phyloP scores from a whole-genome alignment of 2,113 vertebrate genomes.

The Calyptomena viridis region DNA sequence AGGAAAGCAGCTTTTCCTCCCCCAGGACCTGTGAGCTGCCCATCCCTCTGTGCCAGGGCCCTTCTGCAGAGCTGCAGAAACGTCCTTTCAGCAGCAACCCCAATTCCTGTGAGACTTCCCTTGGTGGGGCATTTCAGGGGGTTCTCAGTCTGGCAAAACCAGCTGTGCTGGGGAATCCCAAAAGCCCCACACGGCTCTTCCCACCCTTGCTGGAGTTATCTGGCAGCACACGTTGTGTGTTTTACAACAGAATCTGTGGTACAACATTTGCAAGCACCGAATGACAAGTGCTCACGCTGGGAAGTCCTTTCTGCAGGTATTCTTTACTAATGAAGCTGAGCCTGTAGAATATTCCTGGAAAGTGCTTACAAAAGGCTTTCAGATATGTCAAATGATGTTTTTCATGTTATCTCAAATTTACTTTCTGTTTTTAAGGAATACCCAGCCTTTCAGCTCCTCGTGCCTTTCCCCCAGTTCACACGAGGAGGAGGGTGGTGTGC shows the following conservation, averaged over 20 bases:
- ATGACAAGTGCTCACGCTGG: neutral
- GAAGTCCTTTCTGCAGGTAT: neutral
- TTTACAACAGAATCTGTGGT: neutral
- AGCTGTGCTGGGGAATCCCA: neutral
- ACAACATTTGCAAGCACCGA: neutral
- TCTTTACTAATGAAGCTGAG: neutral
- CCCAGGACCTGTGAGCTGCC: neutral
- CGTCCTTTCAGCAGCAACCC: neutral
- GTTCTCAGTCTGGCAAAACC: neutral
- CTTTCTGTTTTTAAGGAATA: neutral
- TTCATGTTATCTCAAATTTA: neutral
- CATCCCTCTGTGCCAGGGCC: accelerated
- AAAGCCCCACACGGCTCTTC: neutral
- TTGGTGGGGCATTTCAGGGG: accelerated
- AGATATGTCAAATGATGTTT: neutral
- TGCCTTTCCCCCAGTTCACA: accelerated
- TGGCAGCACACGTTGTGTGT: neutral
- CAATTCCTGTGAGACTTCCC: accelerated
- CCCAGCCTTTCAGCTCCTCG: neutral
- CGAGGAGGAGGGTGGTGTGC: neutral
- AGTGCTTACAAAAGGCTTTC: constrained; percentile 3
- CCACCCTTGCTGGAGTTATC: neutral
- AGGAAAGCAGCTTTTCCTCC: neutral
- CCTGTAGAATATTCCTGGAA: neutral
- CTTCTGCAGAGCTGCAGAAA: neutral